Evolutionary conservation across 2,888 invertebrate species (phyloP), one percentile per base, ranked within the genome.

Genomic region (Apodemia zela): DNA sequence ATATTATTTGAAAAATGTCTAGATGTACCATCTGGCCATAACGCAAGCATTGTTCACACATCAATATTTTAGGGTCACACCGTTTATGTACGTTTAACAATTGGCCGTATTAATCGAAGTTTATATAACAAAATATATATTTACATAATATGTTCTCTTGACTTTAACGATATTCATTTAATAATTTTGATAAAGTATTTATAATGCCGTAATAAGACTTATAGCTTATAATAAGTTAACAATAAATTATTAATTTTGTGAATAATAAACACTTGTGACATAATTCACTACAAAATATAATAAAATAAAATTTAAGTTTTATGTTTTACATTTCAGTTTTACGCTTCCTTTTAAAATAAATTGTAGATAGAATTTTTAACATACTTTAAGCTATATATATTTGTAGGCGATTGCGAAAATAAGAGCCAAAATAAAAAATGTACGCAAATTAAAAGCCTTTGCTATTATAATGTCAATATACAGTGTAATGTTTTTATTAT

Each of bases 1-100:
- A 75, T 83, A 85, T 85, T 84, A 87, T 82, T 82, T 81, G 71
- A 80, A 79, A 82, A 84, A 81, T 82, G 81, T 80, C 81, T 85
- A 80, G 77, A 74, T 77, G 75, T 76, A 71, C 73, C 77, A 75
- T 76, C 74, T 71, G 77, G 72, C 76, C 80, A 79, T 79, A 72
- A 75, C 77, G 79, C 77, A 76, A 77, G 74, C 77, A 75, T 76
- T 80, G 72, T 75, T 73, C 63, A 65, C 63, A 68, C 67, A 66
- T 63, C 60, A 42, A 61, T 64, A 61, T 47, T 42, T 47, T 47
- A 62, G 62, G 51, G 51, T 45, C 38, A 60, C 33, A 45, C 33
- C 57, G 62, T 45, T 42, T 62, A 54, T 7, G 18, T 49, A 49
- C 17, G 18, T 42, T 18, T 17, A 49, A 49, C 18, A 49, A 49